Conservation (phyloP, 2,113 vertebrate genomes). For the Acanthisitta chloris region DNA sequence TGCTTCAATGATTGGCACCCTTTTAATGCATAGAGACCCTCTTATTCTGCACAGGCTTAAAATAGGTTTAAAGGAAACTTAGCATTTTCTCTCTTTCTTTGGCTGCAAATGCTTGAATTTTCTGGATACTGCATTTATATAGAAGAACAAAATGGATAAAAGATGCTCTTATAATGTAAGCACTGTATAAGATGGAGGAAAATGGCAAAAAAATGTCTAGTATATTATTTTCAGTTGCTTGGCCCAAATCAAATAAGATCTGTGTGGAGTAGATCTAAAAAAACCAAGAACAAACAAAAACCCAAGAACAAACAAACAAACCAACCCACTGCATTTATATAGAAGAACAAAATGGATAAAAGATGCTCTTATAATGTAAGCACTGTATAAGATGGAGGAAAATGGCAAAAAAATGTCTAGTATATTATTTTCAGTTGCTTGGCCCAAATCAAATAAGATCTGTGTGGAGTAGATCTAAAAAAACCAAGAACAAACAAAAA, state of each 20-base stretch:
- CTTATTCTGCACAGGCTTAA: conserved; percentile 38
- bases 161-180: neutral
- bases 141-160: neutral
- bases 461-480: neutral
- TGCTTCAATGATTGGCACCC: neutral
- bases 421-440: neutral
- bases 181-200: neutral
- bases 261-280: neutral
- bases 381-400: neutral
- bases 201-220: neutral
- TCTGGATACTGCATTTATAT: neutral
- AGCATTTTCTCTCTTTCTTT: neutral
- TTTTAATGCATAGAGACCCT: neutral
- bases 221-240: neutral
- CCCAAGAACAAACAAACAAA: no score
- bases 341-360: neutral
- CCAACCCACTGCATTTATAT: neutral
- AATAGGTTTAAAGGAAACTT: conserved; percentile 37
- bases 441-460: neutral
- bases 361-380: neutral
- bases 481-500: neutral
- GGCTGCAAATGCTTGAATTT: neutral
- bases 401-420: neutral
- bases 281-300: neutral
- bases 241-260: neutral